phyloP scores from a whole-genome alignment of 1,140 invertebrate species.

The Bombus vancouverensis region DNA sequence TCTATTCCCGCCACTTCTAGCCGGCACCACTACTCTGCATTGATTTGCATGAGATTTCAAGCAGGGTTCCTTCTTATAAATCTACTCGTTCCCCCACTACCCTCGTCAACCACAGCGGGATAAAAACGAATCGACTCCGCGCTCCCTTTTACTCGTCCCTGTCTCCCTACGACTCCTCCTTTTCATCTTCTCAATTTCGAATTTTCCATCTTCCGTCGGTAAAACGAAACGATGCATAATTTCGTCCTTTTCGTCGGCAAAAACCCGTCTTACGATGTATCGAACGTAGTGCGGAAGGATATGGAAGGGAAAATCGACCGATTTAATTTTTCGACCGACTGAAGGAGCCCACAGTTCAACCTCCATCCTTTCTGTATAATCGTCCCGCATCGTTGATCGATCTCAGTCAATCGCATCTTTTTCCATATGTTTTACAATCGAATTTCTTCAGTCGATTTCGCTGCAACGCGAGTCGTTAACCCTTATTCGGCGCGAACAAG shows the following conservation, averaged over 20 bases:
- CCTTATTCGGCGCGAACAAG: conserved; percentile 13
- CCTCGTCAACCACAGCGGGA: conserved; percentile 58
- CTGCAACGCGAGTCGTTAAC: conserved; percentile 4
- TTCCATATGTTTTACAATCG: neutral
- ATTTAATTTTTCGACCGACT: conserved; percentile 37
- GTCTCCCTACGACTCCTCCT: neutral
- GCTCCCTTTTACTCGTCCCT: neutral
- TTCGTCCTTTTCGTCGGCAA: neutral
- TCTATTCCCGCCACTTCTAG: conserved; percentile 44
- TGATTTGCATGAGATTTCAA: conserved; percentile 78
- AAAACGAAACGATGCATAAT: conserved; percentile 11
- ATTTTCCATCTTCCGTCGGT: neutral
- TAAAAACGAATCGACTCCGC: conserved; percentile 62
- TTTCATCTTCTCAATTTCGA: conserved; percentile 6
- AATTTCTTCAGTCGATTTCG: neutral
- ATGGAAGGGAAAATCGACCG: conserved; percentile 17
- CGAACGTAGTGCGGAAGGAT: neutral
- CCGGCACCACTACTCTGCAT: conserved; percentile 64
- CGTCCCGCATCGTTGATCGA: conserved; percentile 42
- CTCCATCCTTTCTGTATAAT: conserved; percentile 31
- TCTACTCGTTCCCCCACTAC: conserved; percentile 56
- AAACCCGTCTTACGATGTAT: conserved; percentile 9
- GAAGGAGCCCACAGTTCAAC: neutral
- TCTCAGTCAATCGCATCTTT: conserved; percentile 25
- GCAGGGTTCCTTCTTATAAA: conserved; percentile 71